Evolutionary conservation across 2,797 vertebrate species (phyloP).

Genomic region (Acrossocheilus fasciatus): DNA sequence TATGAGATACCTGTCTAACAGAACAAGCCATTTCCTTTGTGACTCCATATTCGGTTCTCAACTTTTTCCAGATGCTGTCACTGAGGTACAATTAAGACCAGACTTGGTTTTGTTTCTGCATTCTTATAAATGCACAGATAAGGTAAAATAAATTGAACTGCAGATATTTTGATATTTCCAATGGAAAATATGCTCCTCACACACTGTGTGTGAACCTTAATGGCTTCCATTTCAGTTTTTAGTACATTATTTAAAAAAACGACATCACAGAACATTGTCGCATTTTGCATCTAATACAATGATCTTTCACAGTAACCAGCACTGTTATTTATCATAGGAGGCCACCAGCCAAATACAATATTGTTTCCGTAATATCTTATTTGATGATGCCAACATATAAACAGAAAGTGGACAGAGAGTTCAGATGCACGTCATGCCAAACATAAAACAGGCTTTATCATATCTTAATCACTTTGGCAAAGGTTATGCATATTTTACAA

Average conservation of each 20-base stretch:
- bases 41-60: slow-evolving; percentile 17
- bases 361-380: background rate
- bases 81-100: background rate
- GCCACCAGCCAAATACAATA: background rate
- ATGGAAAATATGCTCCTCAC: background rate
- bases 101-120: background rate
- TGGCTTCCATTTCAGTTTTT: background rate
- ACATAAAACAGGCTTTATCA: background rate
- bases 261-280: too few relatives aligned
- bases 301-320: background rate
- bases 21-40: slow-evolving; percentile 14
- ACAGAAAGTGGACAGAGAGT: background rate
- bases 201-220: background rate
- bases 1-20: background rate
- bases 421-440: background rate
- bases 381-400: background rate
- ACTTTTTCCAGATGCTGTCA: background rate
- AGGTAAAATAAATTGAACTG: background rate
- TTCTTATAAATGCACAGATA: background rate
- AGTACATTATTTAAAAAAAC: background rate
- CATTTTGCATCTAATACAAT: background rate
- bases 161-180: background rate
- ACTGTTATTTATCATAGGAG: background rate
- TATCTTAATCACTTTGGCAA: background rate
- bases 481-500: background rate